Base-by-base conservation (phyloP, 2,113 vertebrate species). In the Lophius piscatorius region DNA sequence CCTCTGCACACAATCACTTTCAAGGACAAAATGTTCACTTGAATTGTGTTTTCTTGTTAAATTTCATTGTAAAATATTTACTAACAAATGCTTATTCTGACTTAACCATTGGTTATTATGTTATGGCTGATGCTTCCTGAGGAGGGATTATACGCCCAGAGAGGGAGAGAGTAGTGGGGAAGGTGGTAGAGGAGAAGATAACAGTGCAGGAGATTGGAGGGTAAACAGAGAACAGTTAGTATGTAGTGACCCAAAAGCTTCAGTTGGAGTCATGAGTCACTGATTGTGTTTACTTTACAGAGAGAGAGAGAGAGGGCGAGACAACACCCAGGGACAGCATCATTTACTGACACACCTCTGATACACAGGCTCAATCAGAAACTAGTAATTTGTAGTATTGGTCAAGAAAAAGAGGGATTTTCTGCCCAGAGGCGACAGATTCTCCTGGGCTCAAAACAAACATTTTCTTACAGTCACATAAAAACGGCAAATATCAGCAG, bases 181-280 rank as follows among this genome's bases (percentile, higher is more conserved):
- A 7, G 18, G 29, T 34, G 64, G 63, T 41, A 63, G 34, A 51
- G 47, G 8, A 31, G 38, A 49, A 49, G 51, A n/a, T n/a, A n/a
- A n/a, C n/a, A 42, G 36, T 13, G 10, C 6, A 11, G 35, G 34
- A 63, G 46, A 69, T 21, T 45, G n/a, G 45, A 71, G 75, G 48
- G 78, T 73, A 87, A 78, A 83, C 78, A 85, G 22, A 62, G 63
- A n/a, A 22, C 52, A 35, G 61, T 63, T 51, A 62, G 29, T 45
- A 57, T 49, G 58, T 20, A 54, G 54, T 70, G 74, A 86, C 80
- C 81, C 62, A 40, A 49, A 79, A 67, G 74, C 70, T 48, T 35
- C 47, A 74, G 63, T 81, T 61, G 63, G 50, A 84, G 82, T 80
- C 69, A 51, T 62, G 83, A 85, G 74, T 81, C 73, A 79, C 68